Conservation (phyloP, 2,888 invertebrate species). For the Sminthurinus aureus region DNA sequence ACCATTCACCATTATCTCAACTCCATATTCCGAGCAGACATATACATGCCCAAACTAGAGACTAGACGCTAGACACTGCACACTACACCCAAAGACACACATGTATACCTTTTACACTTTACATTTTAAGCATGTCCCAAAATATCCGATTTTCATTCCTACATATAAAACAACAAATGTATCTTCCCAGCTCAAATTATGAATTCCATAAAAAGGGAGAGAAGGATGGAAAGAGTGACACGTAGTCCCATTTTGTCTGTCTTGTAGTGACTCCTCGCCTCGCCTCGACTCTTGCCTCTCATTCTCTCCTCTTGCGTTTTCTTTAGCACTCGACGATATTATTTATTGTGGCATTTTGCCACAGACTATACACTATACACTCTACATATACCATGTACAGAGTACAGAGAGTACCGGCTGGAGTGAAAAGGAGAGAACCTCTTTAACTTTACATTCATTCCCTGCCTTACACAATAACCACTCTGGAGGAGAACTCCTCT, state of each 20-base stretch:
- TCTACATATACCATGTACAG: neutral
- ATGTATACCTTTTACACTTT: too few species aligned
- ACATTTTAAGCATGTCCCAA: too few species aligned
- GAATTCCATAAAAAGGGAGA: neutral
- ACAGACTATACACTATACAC: too few species aligned
- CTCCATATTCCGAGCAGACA: too few species aligned
- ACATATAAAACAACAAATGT: neutral
- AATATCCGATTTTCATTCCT: neutral
- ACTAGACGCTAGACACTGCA: too few species aligned
- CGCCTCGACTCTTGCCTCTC: slow-evolving; percentile 39
- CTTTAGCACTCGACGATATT: slow-evolving; percentile 27
- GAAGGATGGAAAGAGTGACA: neutral
- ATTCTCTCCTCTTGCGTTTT: slow-evolving; percentile 37
- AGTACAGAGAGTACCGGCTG: slow-evolving; percentile 6
- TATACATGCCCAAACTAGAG: too few species aligned
- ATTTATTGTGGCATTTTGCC: slow-evolving; percentile 20
- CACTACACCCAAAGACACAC: too few species aligned
- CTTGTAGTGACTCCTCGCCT: slow-evolving; percentile 9
- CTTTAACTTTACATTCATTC: neutral
- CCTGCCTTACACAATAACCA: neutral
- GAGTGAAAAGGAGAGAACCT: neutral
- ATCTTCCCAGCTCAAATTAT: neutral
- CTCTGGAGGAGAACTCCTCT: neutral
- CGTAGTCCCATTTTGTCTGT: neutral
- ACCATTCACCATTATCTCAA: neutral